Percentiles rank a stretch among this genome's conserved stretches.
Evolutionary conservation across 2,888 invertebrate genomes (phyloP).

Genomic region (Platypus cylindrus): DNA sequence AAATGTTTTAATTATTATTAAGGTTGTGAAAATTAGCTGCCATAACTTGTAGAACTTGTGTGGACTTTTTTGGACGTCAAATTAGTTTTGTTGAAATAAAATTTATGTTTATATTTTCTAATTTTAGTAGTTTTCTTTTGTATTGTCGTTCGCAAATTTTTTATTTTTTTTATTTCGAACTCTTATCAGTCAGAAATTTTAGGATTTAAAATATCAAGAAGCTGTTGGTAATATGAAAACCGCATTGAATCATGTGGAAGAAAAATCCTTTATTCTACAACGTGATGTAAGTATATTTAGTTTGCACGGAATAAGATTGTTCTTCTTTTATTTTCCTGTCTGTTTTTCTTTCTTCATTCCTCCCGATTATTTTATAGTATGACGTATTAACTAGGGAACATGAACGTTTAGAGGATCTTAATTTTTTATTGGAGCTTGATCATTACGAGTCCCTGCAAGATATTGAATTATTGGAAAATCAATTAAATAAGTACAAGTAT

Average conservation of each 20-base stretch:
- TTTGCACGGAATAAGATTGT: too few species aligned
- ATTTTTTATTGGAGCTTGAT: constrained; percentile 30
- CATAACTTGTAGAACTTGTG: too few species aligned
- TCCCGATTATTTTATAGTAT: constrained; percentile 7
- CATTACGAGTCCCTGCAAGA: constrained; percentile 31
- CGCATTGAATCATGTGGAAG: constrained; percentile 16
- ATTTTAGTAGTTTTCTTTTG: constrained; percentile 3
- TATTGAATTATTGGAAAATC: constrained; percentile 26
- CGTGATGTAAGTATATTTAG: too few species aligned
- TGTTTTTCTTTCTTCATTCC: too few species aligned
- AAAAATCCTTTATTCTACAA: too few species aligned
- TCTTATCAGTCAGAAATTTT: constrained; percentile 7
- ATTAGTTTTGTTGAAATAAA: neutral
- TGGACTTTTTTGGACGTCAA: too few species aligned
- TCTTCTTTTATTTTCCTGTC: too few species aligned
- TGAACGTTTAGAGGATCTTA: constrained; percentile 26
- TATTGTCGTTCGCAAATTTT: constrained; percentile 1
- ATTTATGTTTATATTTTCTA: constrained; percentile 4
- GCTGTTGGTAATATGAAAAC: constrained; percentile 7
- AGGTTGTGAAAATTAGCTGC: too few species aligned
- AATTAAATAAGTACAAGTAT: constrained; percentile 28
- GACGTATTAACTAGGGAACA: constrained; percentile 10
- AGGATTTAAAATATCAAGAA: constrained; percentile 9
- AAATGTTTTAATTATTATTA: too few species aligned
- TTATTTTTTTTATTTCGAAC: too few species aligned